phyloP scores from a whole-genome alignment of 2,797 vertebrate genomes.

The Propithecus deckenii region DNA sequence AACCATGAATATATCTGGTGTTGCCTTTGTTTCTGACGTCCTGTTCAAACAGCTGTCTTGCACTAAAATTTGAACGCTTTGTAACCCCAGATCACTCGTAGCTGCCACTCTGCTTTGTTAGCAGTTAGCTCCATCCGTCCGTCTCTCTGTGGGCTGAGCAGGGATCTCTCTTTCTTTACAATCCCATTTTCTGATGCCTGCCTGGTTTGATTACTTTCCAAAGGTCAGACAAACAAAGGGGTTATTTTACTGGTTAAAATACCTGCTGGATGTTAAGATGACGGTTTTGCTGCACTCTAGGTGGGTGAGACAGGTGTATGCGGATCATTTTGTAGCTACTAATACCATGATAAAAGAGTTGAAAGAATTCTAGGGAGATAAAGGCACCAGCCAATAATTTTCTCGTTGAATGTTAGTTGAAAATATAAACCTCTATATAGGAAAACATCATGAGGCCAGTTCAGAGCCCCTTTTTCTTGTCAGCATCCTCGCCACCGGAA shows the following conservation, averaged over 20 bases:
- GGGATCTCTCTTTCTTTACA: background rate
- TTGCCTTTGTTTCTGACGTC: too few species aligned
- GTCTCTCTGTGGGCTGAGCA: rapidly evolving
- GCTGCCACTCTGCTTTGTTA: background rate
- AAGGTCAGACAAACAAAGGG: background rate
- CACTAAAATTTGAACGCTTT: background rate
- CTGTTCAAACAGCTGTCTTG: background rate
- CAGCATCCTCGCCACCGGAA: background rate
- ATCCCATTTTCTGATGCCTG: background rate
- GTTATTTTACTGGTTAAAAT: background rate
- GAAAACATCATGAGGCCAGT: rapidly evolving
- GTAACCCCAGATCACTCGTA: rapidly evolving
- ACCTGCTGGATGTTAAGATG: background rate
- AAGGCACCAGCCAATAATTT: background rate
- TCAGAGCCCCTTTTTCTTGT: background rate
- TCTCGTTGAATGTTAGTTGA: background rate
- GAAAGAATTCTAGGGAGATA: background rate
- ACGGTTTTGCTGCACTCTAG: background rate
- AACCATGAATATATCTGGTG: rapidly evolving
- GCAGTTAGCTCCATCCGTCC: rapidly evolving
- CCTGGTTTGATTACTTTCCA: background rate
- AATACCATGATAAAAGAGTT: background rate
- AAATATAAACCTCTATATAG: background rate
- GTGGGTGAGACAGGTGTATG: rapidly evolving
- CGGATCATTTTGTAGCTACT: background rate